Evolutionary conservation across 2,113 vertebrate species (phyloP).

Genomic region (Anhinga anhinga): DNA sequence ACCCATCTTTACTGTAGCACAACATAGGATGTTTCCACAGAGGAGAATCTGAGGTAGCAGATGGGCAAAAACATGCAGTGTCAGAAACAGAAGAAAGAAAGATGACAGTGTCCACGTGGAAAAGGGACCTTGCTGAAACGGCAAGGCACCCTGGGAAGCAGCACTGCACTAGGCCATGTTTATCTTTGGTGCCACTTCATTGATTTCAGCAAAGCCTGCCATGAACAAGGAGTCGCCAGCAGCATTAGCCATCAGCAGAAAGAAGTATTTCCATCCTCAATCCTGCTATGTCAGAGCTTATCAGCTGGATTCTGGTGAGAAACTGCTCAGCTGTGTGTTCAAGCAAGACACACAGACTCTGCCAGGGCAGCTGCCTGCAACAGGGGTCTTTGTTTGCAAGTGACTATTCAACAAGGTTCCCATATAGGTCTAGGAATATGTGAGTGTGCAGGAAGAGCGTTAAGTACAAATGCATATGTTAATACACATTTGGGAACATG

Average conservation of each 20-base stretch:
- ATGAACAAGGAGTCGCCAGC: background rate
- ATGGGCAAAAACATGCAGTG: background rate
- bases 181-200: background rate
- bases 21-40: slow-evolving; percentile 84
- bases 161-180: background rate
- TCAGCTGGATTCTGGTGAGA: background rate
- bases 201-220: background rate
- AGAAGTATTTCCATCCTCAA: background rate
- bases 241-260: background rate
- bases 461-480: background rate
- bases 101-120: background rate
- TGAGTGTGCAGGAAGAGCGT: background rate
- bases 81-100: background rate
- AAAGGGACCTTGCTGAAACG: background rate
- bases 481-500: background rate
- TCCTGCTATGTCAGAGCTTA: background rate
- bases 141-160: background rate
- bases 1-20: slow-evolving; percentile 85
- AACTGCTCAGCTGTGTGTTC: background rate
- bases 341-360: background rate
- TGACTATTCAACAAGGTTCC: background rate
- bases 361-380: background rate
- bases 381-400: background rate
- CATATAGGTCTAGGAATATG: background rate
- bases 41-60: slow-evolving; percentile 74